Conservation (phyloP, 1,140 invertebrate genomes). For the Diuraphis noxia region DNA sequence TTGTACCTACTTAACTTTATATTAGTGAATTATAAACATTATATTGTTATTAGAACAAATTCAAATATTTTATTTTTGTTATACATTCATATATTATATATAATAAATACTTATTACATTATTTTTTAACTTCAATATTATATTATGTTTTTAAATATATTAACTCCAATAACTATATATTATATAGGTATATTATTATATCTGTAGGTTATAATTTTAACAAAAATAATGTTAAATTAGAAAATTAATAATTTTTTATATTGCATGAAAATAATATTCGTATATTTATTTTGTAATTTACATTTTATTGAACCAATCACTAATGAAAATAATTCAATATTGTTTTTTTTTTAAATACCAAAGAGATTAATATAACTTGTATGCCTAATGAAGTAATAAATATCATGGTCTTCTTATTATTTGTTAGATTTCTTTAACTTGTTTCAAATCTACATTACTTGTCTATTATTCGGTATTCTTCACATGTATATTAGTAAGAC, state of each 20-base stretch:
- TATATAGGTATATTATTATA: neutral
- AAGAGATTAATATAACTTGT: slow-evolving; percentile 17
- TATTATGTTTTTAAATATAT: neutral
- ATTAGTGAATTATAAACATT: slow-evolving; percentile 5
- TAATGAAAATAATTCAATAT: neutral
- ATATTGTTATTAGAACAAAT: slow-evolving; percentile 19
- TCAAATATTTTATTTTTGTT: neutral
- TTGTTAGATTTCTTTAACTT: neutral
- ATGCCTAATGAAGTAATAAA: neutral
- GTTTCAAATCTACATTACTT: neutral
- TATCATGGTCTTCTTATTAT: neutral
- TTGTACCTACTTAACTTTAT: neutral
- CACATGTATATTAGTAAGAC: neutral
- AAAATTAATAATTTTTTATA: neutral
- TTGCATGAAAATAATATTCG: neutral
- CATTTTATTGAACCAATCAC: neutral
- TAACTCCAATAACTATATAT: neutral
- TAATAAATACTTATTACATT: neutral
- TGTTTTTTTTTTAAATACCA: slow-evolving; percentile 22
- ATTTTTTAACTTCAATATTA: neutral
- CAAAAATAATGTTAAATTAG: neutral
- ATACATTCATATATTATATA: neutral
- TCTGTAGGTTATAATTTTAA: neutral
- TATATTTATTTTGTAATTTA: neutral
- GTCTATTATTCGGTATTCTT: neutral